phyloP scores from a whole-genome alignment of 2,888 invertebrate species.

The Magallana nippona region DNA sequence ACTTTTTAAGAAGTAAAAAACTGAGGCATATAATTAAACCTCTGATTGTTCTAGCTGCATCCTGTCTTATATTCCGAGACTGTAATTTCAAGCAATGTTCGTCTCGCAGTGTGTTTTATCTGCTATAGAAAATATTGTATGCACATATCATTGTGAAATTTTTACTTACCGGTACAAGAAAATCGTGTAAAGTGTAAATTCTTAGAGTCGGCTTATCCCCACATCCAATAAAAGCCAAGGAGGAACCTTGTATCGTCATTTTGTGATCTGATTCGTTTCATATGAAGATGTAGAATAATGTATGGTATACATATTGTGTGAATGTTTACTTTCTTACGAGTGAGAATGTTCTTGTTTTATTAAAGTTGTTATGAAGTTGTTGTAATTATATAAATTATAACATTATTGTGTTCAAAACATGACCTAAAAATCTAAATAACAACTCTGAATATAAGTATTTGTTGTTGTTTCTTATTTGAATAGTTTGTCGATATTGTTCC shows the following conservation, averaged over 20 bases:
- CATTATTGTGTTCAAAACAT: conserved; percentile 40
- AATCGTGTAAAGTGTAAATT: neutral
- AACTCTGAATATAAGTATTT: conserved; percentile 17
- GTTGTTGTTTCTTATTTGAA: neutral
- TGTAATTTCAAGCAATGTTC: neutral
- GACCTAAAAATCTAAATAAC: conserved; percentile 34
- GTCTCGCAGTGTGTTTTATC: neutral
- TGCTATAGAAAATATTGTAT: neutral
- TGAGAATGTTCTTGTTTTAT: conserved; percentile 20
- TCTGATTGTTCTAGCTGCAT: too few species aligned
- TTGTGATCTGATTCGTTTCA: conserved; percentile 25
- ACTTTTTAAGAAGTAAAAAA: too few species aligned
- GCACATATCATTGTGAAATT: conserved; percentile 23
- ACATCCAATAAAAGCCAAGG: neutral
- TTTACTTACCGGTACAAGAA: neutral
- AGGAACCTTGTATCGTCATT: neutral
- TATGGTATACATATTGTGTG: neutral
- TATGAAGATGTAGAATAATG: neutral
- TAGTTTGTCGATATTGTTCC: too few species aligned
- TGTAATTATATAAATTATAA: conserved; percentile 40
- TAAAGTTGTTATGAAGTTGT: conserved; percentile 37
- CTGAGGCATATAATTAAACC: too few species aligned
- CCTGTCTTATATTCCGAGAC: too few species aligned
- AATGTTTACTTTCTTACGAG: conserved; percentile 15
- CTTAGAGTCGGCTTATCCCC: neutral